These are phyloP conservation scores for Acanthurus tractus DNA, from an alignment of 2,797 vertebrate species.

Conservation along the genomic window DNA sequence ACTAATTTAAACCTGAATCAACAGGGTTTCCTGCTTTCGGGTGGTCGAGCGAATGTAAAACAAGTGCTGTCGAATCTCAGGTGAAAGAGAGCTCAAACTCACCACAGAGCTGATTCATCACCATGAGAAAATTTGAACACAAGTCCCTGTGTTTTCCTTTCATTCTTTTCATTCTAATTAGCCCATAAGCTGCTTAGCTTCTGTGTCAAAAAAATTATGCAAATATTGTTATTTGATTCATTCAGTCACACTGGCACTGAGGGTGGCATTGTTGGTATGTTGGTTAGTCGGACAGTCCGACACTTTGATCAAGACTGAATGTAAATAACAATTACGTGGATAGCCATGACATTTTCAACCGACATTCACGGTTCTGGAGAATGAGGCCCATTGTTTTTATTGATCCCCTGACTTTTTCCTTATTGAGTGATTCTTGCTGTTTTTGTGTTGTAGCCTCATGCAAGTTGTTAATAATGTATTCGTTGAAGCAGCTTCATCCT, in stretches of 20 bases:
- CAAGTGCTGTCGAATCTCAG: slow-evolving; percentile 11
- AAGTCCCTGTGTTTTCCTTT: not conserved
- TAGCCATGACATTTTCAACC: not conserved
- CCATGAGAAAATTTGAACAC: not conserved
- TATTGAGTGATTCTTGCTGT: too few relatives aligned
- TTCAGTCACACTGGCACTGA: not conserved
- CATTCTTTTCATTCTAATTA: not conserved
- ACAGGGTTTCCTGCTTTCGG: slow-evolving; percentile 13
- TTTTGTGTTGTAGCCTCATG: too few relatives aligned
- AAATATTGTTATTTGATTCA: not conserved
- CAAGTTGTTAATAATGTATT: too few relatives aligned
- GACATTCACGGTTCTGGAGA: not conserved
- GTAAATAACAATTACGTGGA: not conserved
- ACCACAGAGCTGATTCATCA: not conserved
- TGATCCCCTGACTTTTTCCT: too few relatives aligned
- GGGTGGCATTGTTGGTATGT: not conserved
- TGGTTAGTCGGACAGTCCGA: not conserved
- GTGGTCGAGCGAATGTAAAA: slow-evolving; percentile 22
- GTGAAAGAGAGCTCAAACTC: slow-evolving; percentile 18
- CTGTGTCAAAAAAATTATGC: not conserved
- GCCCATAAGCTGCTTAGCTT: not conserved
- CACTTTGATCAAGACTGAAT: not conserved
- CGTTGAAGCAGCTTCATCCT: too few relatives aligned
- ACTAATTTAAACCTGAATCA: slow-evolving; percentile 43
- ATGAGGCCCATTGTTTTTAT: not conserved